Conservation (phyloP, 2,797 vertebrate genomes). For the Muraenolepis orangiensis region DNA sequence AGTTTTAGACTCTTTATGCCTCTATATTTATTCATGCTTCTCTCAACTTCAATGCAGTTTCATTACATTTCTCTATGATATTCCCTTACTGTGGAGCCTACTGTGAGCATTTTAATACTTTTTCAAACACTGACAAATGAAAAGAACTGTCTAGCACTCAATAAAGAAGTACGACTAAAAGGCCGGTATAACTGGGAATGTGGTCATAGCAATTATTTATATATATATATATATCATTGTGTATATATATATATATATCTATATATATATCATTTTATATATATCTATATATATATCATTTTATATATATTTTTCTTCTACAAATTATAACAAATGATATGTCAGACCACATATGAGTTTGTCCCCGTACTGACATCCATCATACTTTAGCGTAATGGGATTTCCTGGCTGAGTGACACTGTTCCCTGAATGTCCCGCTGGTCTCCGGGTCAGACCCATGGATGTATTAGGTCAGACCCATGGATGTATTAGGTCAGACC, state of each 20-base stretch:
- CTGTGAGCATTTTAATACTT: not conserved
- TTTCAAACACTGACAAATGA: no score
- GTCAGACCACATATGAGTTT: conserved; percentile 72
- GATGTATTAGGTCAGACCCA: no score
- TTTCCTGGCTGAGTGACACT: conserved; percentile 75
- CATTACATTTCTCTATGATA: not conserved
- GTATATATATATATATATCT: no score
- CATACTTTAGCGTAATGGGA: conserved; percentile 78
- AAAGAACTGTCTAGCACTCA: no score
- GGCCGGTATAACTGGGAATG: conserved; percentile 55
- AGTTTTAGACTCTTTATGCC: not conserved
- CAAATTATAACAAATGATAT: conserved; percentile 78
- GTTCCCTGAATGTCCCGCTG: conserved; percentile 74
- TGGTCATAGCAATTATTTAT: conserved; percentile 45
- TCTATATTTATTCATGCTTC: not conserved
- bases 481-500: no score
- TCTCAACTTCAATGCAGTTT: not conserved
- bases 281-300: no score
- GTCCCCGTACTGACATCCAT: conserved; percentile 67
- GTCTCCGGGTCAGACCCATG: conserved; percentile 75
- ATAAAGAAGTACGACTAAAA: conserved; percentile 41
- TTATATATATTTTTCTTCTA: not conserved
- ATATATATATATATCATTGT: not conserved
- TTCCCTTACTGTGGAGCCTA: not conserved
- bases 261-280: no score